Base-by-base conservation (phyloP, 1,140 invertebrate genomes). In the Nilaparvata lugens region DNA sequence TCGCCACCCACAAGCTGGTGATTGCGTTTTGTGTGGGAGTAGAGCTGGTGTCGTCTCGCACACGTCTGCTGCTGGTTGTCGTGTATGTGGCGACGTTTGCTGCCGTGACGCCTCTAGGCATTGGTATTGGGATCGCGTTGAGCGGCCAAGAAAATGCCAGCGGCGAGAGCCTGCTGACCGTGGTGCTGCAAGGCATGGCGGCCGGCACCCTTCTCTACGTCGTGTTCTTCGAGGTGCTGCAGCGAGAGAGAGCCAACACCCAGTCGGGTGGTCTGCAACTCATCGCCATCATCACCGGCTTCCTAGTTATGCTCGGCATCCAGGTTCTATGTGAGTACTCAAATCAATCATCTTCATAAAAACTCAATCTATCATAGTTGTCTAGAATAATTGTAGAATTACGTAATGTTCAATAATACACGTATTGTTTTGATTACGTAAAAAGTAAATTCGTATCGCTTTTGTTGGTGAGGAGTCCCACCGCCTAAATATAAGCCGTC, bases 181-280 rank as follows among this genome's bases (percentile, higher is more conserved):
- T 73, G 2, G 73, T 92, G 3, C 75, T 93, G 0, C 89, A 93
- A 68, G 90, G 89, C 7, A 81, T 93, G 73, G 90, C 91, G 0
- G 88, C 88, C 43, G 91, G 91, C 18, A 94, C 91, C 0, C 77
- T 95, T 11, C 79, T 94, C 0, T 94, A 93, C 70, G 90, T 95
- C 35, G 89, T 93, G 1, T 94, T 94, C 79, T 93, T 94, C 71
- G 91, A 94, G 75, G 89, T 95, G 24, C 78, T 93, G 52, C 87
- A 88, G 38, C 79, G 86, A 57, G 88, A 91, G 68, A 77, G 85
- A 42, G 81, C 83, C 19, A 84, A 83, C 67, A 74, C 77, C 11
- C 81, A 82, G 58, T 78, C 77, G 45, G 88, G 89, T 3, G 73
- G 91, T 19, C 69, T 84, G 2, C 86, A 90, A 67, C 79, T 88